A percentile compares a stretch with the other conserved stretches of the same genome.
These are phyloP conservation scores for Lophochroa leadbeateri DNA, from an alignment of 2,113 vertebrate genomes.

Conservation along the genomic window DNA sequence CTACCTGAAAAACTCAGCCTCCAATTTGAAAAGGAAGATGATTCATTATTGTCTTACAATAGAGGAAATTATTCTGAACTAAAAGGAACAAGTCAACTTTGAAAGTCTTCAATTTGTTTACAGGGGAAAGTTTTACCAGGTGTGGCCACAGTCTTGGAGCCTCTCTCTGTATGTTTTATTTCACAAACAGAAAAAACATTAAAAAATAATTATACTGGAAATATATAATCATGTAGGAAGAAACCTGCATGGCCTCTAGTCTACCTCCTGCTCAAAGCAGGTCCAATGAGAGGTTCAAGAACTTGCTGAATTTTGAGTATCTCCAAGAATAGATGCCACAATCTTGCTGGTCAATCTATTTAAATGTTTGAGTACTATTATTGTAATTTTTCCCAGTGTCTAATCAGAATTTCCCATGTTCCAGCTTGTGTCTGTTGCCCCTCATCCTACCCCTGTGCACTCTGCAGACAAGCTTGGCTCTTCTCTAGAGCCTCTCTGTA, in stretches of 20 bases:
- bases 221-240: not conserved
- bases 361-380: not conserved
- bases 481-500: not conserved
- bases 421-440: not conserved
- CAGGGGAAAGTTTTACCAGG: not conserved
- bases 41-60: not conserved
- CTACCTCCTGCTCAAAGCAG: not conserved
- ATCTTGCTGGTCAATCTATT: not conserved
- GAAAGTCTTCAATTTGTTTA: not conserved
- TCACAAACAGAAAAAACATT: not conserved
- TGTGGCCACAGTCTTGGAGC: not conserved
- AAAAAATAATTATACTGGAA: not conserved
- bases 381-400: accelerated
- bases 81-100: not conserved
- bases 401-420: not conserved
- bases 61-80: not conserved
- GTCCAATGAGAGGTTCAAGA: not conserved
- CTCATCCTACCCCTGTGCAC: not conserved
- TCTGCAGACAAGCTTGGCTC: not conserved
- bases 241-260: not conserved
- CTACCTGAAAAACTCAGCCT: not conserved
- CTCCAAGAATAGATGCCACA: not conserved
- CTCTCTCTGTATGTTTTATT: not conserved
- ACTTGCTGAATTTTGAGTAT: not conserved
- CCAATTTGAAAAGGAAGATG: not conserved